Percentiles rank a stretch among this genome's conserved stretches.
These are phyloP conservation scores for Dicrostonyx torquatus DNA, from an alignment of 2,797 vertebrate species.

Conservation along the genomic window DNA sequence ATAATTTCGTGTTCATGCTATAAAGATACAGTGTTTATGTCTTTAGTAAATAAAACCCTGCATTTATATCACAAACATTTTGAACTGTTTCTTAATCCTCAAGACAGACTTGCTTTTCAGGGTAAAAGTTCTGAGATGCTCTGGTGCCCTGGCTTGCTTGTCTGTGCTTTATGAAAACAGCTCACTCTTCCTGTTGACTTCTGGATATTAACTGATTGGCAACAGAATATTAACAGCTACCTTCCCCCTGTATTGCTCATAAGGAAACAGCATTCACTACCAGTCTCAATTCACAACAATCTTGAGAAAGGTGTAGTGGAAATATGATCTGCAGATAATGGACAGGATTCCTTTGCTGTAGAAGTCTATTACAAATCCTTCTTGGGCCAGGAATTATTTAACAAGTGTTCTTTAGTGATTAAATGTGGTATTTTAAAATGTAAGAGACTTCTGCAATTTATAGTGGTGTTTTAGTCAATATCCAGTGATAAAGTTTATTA, in stretches of 20 bases:
- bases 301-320: background rate
- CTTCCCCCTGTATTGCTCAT: background rate
- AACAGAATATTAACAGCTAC: background rate
- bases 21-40: background rate
- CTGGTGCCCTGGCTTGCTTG: background rate
- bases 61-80: conserved; percentile 18
- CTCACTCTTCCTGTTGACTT: background rate
- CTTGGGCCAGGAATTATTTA: conserved; percentile 16
- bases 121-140: background rate
- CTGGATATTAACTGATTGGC: background rate
- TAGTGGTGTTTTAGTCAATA: conserved; percentile 31
- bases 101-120: background rate
- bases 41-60: background rate
- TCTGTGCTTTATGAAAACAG: conserved; percentile 12
- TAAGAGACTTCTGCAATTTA: conserved; percentile 24
- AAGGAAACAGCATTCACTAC: background rate
- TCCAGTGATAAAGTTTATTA: conserved; percentile 16
- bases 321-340: background rate
- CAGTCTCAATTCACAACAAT: background rate
- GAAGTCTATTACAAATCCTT: background rate
- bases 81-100: conserved; percentile 8
- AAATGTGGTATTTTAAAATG: conserved; percentile 49
- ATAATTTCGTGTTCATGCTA: background rate
- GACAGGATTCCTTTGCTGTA: background rate
- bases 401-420: conserved; percentile 35